Base-by-base conservation (phyloP, 2,888 invertebrate genomes). In the Pogonocherus hispidulus region DNA sequence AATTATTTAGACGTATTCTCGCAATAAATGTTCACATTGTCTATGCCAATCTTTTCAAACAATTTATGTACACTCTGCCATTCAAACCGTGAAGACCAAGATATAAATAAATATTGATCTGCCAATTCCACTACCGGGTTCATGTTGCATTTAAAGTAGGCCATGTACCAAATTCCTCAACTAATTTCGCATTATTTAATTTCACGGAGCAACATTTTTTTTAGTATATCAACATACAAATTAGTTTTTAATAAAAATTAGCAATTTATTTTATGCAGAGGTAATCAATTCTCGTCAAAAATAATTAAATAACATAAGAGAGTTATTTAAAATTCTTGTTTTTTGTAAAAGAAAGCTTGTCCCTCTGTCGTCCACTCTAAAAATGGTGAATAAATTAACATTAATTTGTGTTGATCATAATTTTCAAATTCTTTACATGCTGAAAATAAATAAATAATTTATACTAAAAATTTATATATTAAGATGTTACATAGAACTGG, bases 111-210 rank as follows among this genome's bases (percentile, higher is more conserved):
- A 59, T 59, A 47, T 32, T 59, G 47, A 59, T 59, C 47, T 47
- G 47, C 8, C 16, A 32, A 27, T 16, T 22, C 9, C 47, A 47
- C 27, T 62, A 51, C 35, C n/a, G 20, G 62, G 37, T 51, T 35
- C 14, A 46, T 32, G 47, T 16, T 37, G 27, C 22, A 32, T 19
- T 47, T 20, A 16, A 62, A 62, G 37, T 62, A 35, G 62, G 62
- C 23, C 62, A 37, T 37, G 62, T 51, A 51, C 62, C 37, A 51
- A 49, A 62, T 62, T 49, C 49, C 62, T 20, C 16, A 32, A 51
- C 32, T 19, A 62, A 62, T 51, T 62, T 62, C 49, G 46, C 51
- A 51, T 62, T 37, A 37, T 51, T 62, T 49, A 62, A 51, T 62
- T 51, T 51, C 32, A 59, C 47, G 59, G 47, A 59, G 32, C 59